These are phyloP conservation scores for Pseudocheirus occidentalis DNA, from an alignment of 2,797 vertebrate genomes.

Conservation along the genomic window DNA sequence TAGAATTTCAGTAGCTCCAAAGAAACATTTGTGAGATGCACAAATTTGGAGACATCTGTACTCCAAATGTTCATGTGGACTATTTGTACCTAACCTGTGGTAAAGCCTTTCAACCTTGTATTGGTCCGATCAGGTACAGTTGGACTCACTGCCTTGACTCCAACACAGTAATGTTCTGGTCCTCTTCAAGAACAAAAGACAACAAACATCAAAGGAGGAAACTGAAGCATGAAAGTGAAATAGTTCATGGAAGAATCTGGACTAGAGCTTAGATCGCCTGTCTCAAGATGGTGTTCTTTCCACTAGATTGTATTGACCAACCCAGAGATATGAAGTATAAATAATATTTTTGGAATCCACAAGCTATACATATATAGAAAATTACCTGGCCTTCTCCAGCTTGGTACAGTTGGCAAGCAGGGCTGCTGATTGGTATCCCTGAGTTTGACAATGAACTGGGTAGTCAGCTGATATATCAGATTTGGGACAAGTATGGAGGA, in stretches of 20 bases:
- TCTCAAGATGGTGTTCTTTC: neutral
- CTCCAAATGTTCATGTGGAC: too few species aligned
- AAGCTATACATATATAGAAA: neutral
- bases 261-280: neutral
- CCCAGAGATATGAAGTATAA: neutral
- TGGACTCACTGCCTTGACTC: too few species aligned
- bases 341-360: neutral
- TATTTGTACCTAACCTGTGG: too few species aligned
- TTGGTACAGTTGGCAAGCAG: too few species aligned
- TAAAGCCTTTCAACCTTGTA: too few species aligned
- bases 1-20: too few species aligned
- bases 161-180: too few species aligned
- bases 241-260: neutral
- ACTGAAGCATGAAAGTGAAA: neutral
- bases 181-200: too few species aligned
- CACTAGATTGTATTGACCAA: neutral
- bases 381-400: neutral
- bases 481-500: too few species aligned
- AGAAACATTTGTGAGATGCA: too few species aligned
- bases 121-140: too few species aligned
- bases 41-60: too few species aligned
- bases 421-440: neutral
- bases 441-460: neutral
- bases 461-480: neutral
- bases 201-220: neutral